These are phyloP conservation scores for Fistularia tabacaria DNA, from an alignment of 2,797 vertebrate genomes.

Conservation along the genomic window DNA sequence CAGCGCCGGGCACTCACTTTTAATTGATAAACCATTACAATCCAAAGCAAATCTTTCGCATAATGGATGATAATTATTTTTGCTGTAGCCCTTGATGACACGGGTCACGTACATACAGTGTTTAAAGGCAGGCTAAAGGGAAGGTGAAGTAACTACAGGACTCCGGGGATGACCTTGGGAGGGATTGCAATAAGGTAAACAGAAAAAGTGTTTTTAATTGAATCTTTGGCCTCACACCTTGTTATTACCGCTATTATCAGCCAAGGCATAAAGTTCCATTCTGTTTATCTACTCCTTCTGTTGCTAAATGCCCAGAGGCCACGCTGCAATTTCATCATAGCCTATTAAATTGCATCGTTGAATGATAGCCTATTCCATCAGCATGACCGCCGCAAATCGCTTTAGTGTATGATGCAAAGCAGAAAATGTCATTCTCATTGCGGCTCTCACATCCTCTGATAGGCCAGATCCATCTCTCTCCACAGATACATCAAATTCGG, in stretches of 20 bases:
- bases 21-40: too few relatives aligned
- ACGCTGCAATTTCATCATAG: slow-evolving; percentile 34
- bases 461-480: slow-evolving; percentile 23
- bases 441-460: slow-evolving; percentile 20
- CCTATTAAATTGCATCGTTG: slow-evolving; percentile 36
- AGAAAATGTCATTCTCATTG: slow-evolving; percentile 41
- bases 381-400: slow-evolving; percentile 17
- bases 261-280: slow-evolving; percentile 22
- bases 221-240: slow-evolving; percentile 17
- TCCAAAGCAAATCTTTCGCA: background rate
- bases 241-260: slow-evolving; percentile 47
- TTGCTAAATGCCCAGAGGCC: slow-evolving; percentile 30
- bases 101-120: too few relatives aligned
- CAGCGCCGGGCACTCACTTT: too few relatives aligned
- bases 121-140: too few relatives aligned
- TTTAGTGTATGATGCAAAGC: slow-evolving; percentile 37
- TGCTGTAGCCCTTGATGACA: too few relatives aligned
- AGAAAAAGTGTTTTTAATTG: slow-evolving; percentile 22
- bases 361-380: slow-evolving; percentile 36
- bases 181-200: slow-evolving; percentile 16
- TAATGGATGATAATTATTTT: slow-evolving; percentile 23
- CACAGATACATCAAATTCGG: slow-evolving; percentile 30
- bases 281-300: slow-evolving; percentile 31
- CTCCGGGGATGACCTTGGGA: slow-evolving; percentile 21
- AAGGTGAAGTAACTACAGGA: background rate